Percentiles rank a stretch among this genome's conserved stretches.
Evolutionary conservation across 2,113 vertebrate genomes (phyloP).

Genomic region (Rhodinocichla rosea): DNA sequence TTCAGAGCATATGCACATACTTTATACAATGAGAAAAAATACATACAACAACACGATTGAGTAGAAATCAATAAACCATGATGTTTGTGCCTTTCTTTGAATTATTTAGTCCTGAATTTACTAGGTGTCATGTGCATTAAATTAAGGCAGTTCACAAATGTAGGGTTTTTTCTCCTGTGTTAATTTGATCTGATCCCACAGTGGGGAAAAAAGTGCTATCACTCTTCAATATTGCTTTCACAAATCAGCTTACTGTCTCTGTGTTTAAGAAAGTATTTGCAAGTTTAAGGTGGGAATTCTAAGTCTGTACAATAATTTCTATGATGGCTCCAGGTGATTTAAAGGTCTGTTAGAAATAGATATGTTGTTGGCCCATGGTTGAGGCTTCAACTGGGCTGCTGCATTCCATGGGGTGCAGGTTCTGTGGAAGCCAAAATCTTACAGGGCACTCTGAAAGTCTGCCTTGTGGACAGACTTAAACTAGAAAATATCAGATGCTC

Average conservation of each 20-base stretch:
- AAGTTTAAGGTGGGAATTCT: neutral
- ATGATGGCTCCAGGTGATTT: neutral
- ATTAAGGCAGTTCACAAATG: neutral
- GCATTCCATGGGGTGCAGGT: accelerated
- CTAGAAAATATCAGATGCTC: neutral
- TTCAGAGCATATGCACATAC: neutral
- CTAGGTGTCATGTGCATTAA: neutral
- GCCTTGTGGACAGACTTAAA: neutral
- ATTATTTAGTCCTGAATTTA: slow-evolving; percentile 40
- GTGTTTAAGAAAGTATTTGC: neutral
- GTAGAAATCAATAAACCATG: neutral
- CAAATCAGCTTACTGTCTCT: neutral
- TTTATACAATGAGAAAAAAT: neutral
- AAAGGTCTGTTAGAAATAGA: neutral
- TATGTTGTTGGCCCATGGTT: neutral
- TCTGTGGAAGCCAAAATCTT: neutral
- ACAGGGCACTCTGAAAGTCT: neutral
- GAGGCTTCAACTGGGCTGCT: neutral
- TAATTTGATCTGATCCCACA: neutral
- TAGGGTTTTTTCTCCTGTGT: neutral
- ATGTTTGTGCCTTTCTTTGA: neutral
- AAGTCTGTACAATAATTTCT: neutral
- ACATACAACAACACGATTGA: neutral
- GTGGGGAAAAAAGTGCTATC: neutral
- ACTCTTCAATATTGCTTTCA: neutral